phyloP scores from a whole-genome alignment of 2,888 invertebrate genomes.

The Eupithecia subfuscata region DNA sequence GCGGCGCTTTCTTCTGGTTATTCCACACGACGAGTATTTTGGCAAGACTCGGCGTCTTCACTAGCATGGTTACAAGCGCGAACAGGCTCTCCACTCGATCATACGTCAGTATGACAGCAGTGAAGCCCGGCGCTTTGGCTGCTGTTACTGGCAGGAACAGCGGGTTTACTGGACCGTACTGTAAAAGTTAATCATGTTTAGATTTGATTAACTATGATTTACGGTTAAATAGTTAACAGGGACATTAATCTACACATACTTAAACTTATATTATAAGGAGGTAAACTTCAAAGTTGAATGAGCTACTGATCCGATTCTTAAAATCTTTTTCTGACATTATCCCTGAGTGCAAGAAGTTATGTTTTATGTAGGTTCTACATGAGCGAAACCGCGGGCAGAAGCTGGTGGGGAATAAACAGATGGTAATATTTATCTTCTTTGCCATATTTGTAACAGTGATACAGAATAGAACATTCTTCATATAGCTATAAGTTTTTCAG shows the following conservation, averaged over 20 bases:
- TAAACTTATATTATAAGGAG: too few species aligned
- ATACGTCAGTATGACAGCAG: conserved; percentile 97
- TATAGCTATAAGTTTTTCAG: too few species aligned
- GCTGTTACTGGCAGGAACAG: conserved; percentile 94
- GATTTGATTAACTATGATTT: neutral
- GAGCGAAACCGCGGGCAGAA: too few species aligned
- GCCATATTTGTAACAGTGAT: too few species aligned
- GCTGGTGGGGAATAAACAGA: too few species aligned
- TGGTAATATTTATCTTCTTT: too few species aligned
- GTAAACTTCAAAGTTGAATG: too few species aligned
- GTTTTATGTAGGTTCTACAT: too few species aligned
- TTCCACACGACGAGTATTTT: conserved; percentile 98
- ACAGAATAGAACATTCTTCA: too few species aligned
- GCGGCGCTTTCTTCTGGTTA: conserved; percentile 95
- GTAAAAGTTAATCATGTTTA: conserved; percentile 28
- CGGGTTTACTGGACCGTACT: conserved; percentile 88
- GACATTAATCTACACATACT: neutral
- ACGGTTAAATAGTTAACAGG: neutral
- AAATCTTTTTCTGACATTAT: too few species aligned
- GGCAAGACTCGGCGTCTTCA: conserved; percentile 93
- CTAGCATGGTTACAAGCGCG: conserved; percentile 92
- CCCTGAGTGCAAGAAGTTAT: too few species aligned
- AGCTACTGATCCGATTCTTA: too few species aligned
- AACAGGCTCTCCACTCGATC: conserved; percentile 96
- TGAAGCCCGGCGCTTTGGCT: conserved; percentile 94